Evolutionary conservation across 2,797 vertebrate genomes (phyloP), one percentile per base, ranked within the genome.

Genomic region (Gila robusta): DNA sequence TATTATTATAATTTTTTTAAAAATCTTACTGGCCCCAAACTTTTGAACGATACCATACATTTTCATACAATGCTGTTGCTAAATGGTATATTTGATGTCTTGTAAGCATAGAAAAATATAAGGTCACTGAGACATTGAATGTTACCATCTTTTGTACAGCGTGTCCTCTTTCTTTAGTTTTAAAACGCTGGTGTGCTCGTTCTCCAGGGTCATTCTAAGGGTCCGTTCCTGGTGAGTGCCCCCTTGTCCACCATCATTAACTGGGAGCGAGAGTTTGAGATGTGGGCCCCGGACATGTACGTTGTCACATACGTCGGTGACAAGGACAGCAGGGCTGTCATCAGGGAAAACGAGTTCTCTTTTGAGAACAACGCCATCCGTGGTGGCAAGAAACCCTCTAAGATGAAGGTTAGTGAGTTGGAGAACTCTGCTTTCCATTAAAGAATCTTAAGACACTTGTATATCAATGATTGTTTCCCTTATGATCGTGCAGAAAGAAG

Each of bases 251-350:
- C 98, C 87, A 99, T 99, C 93, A 99, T 99, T 88, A 99, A 99
- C 94, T 99, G 98, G 98, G 98, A 99, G 87, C 92, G 98, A 71
- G 98, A 99, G 93, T 98, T 99, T 92, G 98, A 99, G 93, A 97
- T 99, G 97, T 99, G 98, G 98, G 98, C 98, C 0, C 98, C 98
- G 0, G 98, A 98, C 89, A 98, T 99, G 96, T 99, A 99, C 1
- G 98, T 99, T 49, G 98, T 99, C 87, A 99, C 98, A 0, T 99
- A 99, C 0, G 96, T 99, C 0, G 98, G 98, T 0, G 98, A 99
- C 93, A 99, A 99, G 84, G 98, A 99, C 93, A 99, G 98, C 93
- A 95, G 98, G 74, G 97, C 98, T 7, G 97, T 99, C 89, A 98
- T 99, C 93, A 91, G 98, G 64, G 98, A 99, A 90, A 99, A 99